Conservation (phyloP, 2,888 invertebrate species). For the Drosophila setosimentum region DNA sequence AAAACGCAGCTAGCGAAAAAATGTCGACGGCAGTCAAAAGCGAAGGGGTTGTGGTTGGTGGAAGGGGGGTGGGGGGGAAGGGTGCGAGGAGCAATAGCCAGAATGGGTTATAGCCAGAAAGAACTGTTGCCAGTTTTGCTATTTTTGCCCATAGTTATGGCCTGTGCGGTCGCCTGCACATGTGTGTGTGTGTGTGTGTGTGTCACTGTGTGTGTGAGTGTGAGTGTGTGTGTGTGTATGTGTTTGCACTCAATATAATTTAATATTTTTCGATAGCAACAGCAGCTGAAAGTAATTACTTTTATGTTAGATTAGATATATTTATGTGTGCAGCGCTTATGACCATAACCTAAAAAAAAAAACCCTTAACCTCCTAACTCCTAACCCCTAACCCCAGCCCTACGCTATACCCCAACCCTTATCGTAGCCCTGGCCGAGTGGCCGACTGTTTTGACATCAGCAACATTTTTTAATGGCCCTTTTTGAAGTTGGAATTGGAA, state of each 20-base stretch:
- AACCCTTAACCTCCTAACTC: neutral
- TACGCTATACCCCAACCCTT: neutral
- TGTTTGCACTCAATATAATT: slow-evolving; percentile 78
- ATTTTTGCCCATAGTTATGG: slow-evolving; percentile 54
- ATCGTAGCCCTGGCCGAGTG: neutral
- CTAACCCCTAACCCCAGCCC: neutral
- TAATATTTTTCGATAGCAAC: slow-evolving; percentile 79
- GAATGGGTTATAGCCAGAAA: slow-evolving; percentile 11
- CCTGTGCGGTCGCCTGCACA: slow-evolving; percentile 41
- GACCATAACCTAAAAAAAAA: slow-evolving; percentile 35
- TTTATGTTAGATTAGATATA: slow-evolving; percentile 78
- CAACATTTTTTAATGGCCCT: slow-evolving; percentile 64
- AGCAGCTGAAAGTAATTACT: slow-evolving; percentile 80
- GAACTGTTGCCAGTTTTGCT: slow-evolving; percentile 29
- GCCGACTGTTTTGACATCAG: slow-evolving; percentile 50
- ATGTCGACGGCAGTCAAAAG: slow-evolving; percentile 62
- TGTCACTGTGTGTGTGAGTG: slow-evolving; percentile 37
- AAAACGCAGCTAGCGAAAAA: slow-evolving; percentile 58
- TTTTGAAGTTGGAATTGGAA: slow-evolving; percentile 10
- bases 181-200: slow-evolving; percentile 20
- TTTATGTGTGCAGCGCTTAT: slow-evolving; percentile 65
- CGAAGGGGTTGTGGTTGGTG: slow-evolving; percentile 37
- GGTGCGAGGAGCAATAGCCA: neutral
- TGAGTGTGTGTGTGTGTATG: slow-evolving; percentile 33
- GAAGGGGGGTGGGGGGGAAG: neutral